Evolutionary conservation across 2,888 invertebrate genomes (phyloP).

Genomic region (Petrophora chlorosata): DNA sequence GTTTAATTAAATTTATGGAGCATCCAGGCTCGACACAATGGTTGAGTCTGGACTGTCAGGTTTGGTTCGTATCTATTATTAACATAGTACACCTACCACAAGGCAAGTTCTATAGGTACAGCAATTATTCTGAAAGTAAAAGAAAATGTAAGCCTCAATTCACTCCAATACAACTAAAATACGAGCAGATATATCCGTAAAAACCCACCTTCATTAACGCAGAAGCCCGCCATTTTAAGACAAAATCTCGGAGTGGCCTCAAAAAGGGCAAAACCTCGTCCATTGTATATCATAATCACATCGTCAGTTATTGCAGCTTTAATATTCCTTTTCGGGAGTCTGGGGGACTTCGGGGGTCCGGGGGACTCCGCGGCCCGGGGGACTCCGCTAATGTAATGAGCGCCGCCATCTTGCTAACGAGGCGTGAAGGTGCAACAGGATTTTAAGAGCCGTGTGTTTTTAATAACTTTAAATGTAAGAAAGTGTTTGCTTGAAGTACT

Average conservation of each 20-base stretch:
- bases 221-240: constrained; percentile 21
- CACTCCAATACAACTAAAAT: background rate
- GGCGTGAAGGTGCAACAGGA: constrained; percentile 19
- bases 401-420: constrained; percentile 27
- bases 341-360: too few relatives aligned
- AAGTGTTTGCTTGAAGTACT: too few relatives aligned
- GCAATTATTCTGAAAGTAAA: too few relatives aligned
- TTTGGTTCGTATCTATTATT: too few relatives aligned
- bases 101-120: too few relatives aligned
- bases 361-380: constrained; percentile 21
- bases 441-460: too few relatives aligned
- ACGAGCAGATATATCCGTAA: background rate
- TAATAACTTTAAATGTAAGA: too few relatives aligned
- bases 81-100: too few relatives aligned
- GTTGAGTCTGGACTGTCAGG: too few relatives aligned
- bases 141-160: too few relatives aligned
- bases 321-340: constrained; percentile 13
- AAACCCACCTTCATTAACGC: constrained; percentile 17
- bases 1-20: too few relatives aligned
- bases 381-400: constrained; percentile 26
- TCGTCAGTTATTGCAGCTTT: constrained; percentile 32
- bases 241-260: constrained; percentile 21
- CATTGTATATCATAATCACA: constrained; percentile 33
- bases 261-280: constrained; percentile 24
- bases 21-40: too few relatives aligned